Conservation (phyloP, 2,113 vertebrate genomes). For the Elephas maximus region DNA sequence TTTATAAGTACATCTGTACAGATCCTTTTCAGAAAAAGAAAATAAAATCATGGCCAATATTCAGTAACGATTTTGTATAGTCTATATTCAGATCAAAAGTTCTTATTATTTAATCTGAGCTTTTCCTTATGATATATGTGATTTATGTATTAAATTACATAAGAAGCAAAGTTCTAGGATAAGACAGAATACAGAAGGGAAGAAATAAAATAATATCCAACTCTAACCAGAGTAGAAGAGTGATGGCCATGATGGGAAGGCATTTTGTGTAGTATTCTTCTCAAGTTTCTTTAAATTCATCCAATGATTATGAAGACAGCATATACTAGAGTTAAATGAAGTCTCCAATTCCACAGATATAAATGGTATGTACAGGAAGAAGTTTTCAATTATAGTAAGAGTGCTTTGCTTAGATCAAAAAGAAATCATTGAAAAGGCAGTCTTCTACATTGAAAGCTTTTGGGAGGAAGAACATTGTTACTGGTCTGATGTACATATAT, state of each 20-base stretch:
- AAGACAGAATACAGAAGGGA: neutral
- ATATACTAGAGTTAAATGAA: neutral
- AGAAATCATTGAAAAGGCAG: conserved; percentile 32
- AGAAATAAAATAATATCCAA: neutral
- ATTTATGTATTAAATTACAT: neutral
- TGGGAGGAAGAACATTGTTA: neutral
- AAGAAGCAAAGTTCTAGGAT: conserved; percentile 6
- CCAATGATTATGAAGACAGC: neutral
- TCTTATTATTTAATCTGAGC: neutral
- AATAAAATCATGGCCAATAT: neutral
- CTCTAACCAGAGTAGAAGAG: neutral
- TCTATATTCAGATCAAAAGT: neutral
- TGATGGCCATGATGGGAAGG: neutral
- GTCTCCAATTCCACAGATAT: neutral
- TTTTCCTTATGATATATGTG: neutral
- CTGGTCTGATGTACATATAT: neutral
- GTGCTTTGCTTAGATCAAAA: neutral
- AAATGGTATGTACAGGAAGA: neutral
- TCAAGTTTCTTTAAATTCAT: neutral
- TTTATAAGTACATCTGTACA: neutral
- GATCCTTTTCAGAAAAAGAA: conserved; percentile 13
- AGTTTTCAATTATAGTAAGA: conserved; percentile 4
- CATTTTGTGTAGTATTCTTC: neutral
- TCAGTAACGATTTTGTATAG: conserved; percentile 19
- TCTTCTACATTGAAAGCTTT: neutral